These are phyloP conservation scores for Amia ocellicauda DNA, from an alignment of 2,113 vertebrate species.

Conservation along the genomic window DNA sequence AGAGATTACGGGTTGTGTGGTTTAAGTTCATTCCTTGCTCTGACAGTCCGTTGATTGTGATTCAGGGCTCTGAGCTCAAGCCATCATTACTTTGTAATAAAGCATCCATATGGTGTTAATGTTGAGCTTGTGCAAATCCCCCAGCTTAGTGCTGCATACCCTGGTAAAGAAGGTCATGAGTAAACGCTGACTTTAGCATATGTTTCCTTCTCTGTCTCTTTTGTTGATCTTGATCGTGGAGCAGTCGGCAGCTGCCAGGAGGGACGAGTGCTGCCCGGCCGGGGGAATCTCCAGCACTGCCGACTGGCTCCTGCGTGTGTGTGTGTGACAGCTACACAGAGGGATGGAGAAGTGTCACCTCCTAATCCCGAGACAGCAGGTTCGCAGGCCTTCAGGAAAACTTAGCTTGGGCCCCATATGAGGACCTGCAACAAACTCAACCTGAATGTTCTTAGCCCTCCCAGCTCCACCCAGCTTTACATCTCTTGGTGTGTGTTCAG, in stretches of 20 bases:
- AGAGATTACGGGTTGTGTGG: constrained; percentile 62
- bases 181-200: constrained; percentile 78
- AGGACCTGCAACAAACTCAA: too few relatives aligned
- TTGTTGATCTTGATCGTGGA: background rate
- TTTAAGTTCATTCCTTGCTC: constrained; percentile 75
- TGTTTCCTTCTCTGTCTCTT: constrained; percentile 45
- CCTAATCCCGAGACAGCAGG: too few relatives aligned
- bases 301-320: background rate
- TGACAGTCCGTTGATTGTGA: constrained; percentile 63
- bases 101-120: constrained; percentile 89
- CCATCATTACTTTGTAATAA: constrained; percentile 75
- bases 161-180: constrained; percentile 70
- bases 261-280: background rate
- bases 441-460: too few relatives aligned
- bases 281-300: too few relatives aligned
- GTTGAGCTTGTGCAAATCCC: constrained; percentile 83
- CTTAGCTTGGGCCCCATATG: too few relatives aligned
- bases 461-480: too few relatives aligned
- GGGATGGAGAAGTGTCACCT: too few relatives aligned
- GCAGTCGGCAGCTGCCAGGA: background rate
- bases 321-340: too few relatives aligned
- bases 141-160: constrained; percentile 77
- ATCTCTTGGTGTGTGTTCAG: too few relatives aligned
- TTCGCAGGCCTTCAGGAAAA: too few relatives aligned
- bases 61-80: constrained; percentile 50